Percentiles rank a stretch among this genome's conserved stretches.
phyloP scores from a whole-genome alignment of 2,888 invertebrate species.

The Rhagonycha lutea region DNA sequence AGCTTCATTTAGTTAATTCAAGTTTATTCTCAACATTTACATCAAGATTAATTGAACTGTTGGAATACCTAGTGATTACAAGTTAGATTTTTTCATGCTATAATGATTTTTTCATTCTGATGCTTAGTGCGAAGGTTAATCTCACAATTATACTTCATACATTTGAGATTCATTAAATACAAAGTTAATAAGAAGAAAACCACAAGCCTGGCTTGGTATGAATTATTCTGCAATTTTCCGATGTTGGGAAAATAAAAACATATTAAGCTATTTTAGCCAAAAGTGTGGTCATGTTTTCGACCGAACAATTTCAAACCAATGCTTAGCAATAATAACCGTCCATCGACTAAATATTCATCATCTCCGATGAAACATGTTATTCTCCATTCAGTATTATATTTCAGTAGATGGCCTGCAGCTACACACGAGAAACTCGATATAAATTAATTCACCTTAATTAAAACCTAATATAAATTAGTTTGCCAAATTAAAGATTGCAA shows the following conservation, averaged over 20 bases:
- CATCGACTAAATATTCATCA: not conserved
- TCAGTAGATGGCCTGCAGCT: not conserved
- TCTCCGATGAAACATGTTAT: not conserved
- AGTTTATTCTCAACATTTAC: not conserved
- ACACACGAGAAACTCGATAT: not conserved
- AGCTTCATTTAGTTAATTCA: not conserved
- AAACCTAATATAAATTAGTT: not conserved
- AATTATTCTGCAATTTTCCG: too few species aligned
- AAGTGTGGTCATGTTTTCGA: too few species aligned
- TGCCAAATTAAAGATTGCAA: not conserved
- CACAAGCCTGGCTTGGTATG: too few species aligned
- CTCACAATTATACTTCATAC: not conserved
- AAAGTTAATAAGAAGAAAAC: not conserved
- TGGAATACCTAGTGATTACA: not conserved
- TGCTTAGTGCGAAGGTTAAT: not conserved
- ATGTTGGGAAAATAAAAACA: too few species aligned
- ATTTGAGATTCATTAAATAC: not conserved
- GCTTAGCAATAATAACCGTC: not conserved
- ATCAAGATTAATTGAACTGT: not conserved
- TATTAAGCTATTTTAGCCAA: not conserved
- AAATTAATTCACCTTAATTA: not conserved
- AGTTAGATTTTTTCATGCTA: not conserved
- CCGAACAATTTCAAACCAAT: not conserved
- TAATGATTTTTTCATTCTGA: too few species aligned
- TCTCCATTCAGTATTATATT: not conserved